These are phyloP conservation scores for Peromyscus melanophrys DNA, from an alignment of 2,797 vertebrate genomes.

Conservation along the genomic window DNA sequence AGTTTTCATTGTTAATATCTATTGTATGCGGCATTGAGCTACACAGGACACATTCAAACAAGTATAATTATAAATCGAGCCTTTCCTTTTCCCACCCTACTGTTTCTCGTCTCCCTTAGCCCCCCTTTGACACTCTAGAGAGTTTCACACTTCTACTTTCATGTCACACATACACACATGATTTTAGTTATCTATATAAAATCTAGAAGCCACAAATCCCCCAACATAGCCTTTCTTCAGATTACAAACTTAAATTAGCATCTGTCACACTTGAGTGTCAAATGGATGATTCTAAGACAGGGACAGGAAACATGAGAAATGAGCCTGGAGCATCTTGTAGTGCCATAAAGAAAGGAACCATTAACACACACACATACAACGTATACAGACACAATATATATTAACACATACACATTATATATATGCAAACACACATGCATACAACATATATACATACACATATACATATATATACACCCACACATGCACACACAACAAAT, in stretches of 20 bases:
- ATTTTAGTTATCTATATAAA: not conserved
- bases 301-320: not conserved
- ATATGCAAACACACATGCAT: not conserved
- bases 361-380: not conserved
- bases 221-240: not conserved
- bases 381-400: not conserved
- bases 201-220: not conserved
- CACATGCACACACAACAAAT: not conserved
- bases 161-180: not conserved
- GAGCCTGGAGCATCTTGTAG: not conserved
- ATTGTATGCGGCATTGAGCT: too few relatives aligned
- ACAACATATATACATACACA: not conserved
- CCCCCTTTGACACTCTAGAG: not conserved
- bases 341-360: not conserved
- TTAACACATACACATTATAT: not conserved
- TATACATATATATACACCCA: not conserved
- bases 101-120: not conserved
- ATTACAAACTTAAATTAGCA: not conserved
- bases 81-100: not conserved
- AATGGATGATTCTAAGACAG: not conserved
- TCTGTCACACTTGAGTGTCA: conserved; percentile 39
- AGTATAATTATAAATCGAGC: not conserved
- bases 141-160: too few relatives aligned
- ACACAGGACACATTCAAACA: not conserved
- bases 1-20: not conserved